phyloP scores from a whole-genome alignment of 2,797 vertebrate genomes.

The Phataginus tetradactyla region DNA sequence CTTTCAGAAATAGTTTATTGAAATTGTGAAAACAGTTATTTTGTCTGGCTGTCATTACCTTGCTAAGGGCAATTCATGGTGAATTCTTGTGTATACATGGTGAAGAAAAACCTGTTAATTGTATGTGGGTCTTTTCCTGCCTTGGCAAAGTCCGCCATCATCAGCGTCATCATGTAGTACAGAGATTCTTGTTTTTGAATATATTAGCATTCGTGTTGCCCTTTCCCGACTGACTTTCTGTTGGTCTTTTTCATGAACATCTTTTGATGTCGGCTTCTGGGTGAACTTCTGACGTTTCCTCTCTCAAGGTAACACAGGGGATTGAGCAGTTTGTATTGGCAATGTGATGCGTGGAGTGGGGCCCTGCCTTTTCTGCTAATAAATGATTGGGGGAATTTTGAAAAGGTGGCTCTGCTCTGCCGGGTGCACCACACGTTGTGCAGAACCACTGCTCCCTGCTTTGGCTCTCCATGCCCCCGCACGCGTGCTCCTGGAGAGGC shows the following conservation, averaged over 20 bases:
- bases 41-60: not conserved
- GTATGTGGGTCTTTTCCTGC: not conserved
- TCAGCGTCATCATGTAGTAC: not conserved
- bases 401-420: not conserved
- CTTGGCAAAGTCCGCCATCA: not conserved
- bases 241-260: conserved; percentile 9
- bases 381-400: not conserved
- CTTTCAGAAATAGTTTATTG: conserved; percentile 42
- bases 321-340: not conserved
- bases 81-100: not conserved
- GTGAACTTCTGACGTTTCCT: not conserved
- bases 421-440: rapidly evolving
- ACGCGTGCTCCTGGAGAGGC: not conserved
- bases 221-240: not conserved
- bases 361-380: not conserved
- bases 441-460: not conserved
- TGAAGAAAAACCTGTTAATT: conserved; percentile 2
- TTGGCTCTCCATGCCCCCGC: too few species aligned
- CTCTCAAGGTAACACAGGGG: not conserved
- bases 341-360: not conserved
- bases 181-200: not conserved
- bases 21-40: conserved; percentile 48
- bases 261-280: conserved; percentile 46
- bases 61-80: conserved; percentile 20
- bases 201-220: not conserved